These are phyloP conservation scores for Acanthis flammea DNA, from an alignment of 2,797 vertebrate species.

Conservation along the genomic window DNA sequence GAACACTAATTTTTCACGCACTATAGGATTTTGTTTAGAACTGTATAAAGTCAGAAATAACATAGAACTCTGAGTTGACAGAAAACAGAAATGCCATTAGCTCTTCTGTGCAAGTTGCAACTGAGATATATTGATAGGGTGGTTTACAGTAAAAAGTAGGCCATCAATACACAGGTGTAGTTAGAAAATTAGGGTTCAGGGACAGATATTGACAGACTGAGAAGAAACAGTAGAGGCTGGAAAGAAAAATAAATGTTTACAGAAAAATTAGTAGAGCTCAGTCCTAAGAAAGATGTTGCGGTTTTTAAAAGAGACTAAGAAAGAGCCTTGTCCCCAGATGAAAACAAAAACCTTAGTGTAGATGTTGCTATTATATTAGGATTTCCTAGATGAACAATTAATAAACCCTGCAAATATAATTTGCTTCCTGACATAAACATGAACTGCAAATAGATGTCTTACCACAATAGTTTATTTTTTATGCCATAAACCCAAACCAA, in stretches of 20 bases:
- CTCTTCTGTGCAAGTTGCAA: background rate
- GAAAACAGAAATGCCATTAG: background rate
- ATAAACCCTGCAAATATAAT: background rate
- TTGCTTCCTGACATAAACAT: background rate
- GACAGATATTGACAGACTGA: background rate
- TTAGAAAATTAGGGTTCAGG: conserved; percentile 13
- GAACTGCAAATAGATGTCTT: background rate
- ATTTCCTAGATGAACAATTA: background rate
- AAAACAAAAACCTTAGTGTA: background rate
- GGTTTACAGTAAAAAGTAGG: background rate
- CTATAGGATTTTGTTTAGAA: background rate
- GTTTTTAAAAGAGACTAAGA: background rate
- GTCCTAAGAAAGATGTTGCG: background rate
- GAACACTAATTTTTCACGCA: background rate
- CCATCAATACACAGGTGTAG: background rate
- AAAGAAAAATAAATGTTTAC: background rate
- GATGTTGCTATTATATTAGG: background rate
- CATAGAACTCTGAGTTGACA: background rate
- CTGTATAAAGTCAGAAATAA: background rate
- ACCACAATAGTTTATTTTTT: background rate
- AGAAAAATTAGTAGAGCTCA: background rate
- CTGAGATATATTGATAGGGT: background rate
- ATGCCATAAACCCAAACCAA: background rate
- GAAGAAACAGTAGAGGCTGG: background rate
- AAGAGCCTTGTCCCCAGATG: background rate